Evolutionary conservation across 2,797 vertebrate genomes (phyloP).

Genomic region (Anabas testudineus): DNA sequence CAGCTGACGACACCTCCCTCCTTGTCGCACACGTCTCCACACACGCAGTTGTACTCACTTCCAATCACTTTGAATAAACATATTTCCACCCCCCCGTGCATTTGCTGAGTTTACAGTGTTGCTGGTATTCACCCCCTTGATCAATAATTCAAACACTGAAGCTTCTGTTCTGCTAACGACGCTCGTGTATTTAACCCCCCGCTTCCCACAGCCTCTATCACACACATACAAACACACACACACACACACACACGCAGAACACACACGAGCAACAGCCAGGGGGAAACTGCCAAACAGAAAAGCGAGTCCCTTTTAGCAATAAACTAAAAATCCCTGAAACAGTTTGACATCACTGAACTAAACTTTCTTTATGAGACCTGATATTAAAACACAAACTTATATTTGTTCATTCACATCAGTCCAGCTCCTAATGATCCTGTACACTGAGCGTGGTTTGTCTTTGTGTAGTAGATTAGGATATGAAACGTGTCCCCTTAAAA

Average conservation of each 20-base stretch:
- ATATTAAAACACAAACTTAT: conserved; percentile 12
- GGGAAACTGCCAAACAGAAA: conserved; percentile 35
- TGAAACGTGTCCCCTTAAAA: conserved; percentile 18
- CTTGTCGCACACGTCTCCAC: conserved; percentile 9
- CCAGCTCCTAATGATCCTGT: conserved; percentile 52
- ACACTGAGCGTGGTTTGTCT: conserved; percentile 3
- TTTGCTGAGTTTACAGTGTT: conserved; percentile 62
- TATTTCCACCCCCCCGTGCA: conserved; percentile 27
- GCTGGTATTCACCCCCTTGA: conserved; percentile 70
- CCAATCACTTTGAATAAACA: conserved; percentile 60
- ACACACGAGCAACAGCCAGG: conserved; percentile 30
- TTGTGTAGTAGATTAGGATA: conserved; percentile 19
- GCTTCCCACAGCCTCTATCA: too few species aligned
- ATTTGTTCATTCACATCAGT: conserved; percentile 54
- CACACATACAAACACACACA: conserved; percentile 24
- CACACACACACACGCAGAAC: conserved; percentile 19
- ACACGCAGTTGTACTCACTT: conserved; percentile 16
- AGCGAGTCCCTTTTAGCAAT: conserved; percentile 22
- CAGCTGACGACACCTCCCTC: not conserved
- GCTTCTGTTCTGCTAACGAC: conserved; percentile 55
- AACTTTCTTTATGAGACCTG: conserved; percentile 23
- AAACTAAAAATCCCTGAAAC: not conserved
- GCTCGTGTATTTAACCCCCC: conserved; percentile 30
- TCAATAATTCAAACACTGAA: conserved; percentile 74
- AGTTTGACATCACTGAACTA: not conserved